Conservation (phyloP, 2,888 invertebrate genomes). For the Adelognathus sp. region DNA sequence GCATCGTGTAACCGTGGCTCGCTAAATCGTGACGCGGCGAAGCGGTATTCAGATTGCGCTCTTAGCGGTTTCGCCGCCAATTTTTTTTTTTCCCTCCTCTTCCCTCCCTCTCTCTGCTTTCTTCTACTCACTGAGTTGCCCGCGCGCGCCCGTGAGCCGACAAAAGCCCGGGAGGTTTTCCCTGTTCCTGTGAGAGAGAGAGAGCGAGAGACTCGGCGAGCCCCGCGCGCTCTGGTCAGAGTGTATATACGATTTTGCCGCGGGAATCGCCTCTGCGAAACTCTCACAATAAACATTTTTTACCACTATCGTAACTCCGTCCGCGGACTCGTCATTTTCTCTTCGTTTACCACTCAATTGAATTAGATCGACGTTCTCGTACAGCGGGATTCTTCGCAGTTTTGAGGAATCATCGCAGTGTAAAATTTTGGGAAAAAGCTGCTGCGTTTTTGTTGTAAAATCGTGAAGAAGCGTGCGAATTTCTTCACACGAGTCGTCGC, state of each 20-base stretch:
- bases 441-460: slow-evolving; percentile 1
- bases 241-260: slow-evolving; percentile 15
- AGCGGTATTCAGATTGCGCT: slow-evolving; percentile 81
- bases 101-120: slow-evolving; percentile 16
- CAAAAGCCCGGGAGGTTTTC: slow-evolving; percentile 56
- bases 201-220: not conserved
- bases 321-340: too few relatives aligned
- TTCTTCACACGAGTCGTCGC: not conserved
- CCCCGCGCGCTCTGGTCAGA: slow-evolving; percentile 2
- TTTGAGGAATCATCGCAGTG: too few relatives aligned
- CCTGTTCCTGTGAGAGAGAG: too few relatives aligned
- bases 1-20: slow-evolving; percentile 75
- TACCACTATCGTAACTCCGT: too few relatives aligned
- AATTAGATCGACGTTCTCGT: too few relatives aligned
- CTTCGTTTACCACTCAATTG: too few relatives aligned
- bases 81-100: slow-evolving; percentile 71
- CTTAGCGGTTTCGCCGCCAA: slow-evolving; percentile 80
- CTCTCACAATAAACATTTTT: too few relatives aligned
- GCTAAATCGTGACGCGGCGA: slow-evolving; percentile 79
- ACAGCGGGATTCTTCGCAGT: too few relatives aligned
- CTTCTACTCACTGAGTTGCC: slow-evolving; percentile 27
- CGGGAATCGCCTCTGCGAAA: too few relatives aligned
- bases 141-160: slow-evolving; percentile 42
- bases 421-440: too few relatives aligned
- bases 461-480: slow-evolving; percentile 17